Evolutionary conservation across 1,140 invertebrate species (phyloP).

Genomic region (Magallana ariakensis): DNA sequence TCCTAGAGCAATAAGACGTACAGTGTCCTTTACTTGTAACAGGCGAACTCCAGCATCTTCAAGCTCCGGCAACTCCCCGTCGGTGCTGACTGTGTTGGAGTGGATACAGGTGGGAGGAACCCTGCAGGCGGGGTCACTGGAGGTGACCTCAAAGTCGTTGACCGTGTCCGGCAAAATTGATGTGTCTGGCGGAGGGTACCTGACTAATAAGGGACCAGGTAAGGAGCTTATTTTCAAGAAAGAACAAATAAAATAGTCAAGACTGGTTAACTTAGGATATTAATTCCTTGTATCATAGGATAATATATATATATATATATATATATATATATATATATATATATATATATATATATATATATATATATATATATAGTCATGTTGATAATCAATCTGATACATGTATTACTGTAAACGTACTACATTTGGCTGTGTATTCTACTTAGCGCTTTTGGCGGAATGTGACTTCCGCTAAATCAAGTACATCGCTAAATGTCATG

Average conservation of each 20-base stretch:
- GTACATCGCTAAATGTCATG: too few species aligned
- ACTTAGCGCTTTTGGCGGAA: too few species aligned
- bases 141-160: constrained; percentile 55
- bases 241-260: neutral
- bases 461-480: too few species aligned
- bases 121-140: constrained; percentile 62
- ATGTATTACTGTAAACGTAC: too few species aligned
- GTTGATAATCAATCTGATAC: too few species aligned
- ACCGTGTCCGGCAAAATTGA: constrained; percentile 62
- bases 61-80: constrained; percentile 35
- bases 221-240: neutral
- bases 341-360: too few species aligned
- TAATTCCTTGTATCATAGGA: neutral
- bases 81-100: constrained; percentile 5
- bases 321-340: too few species aligned
- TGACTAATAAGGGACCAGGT: constrained; percentile 65
- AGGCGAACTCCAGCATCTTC: constrained; percentile 40
- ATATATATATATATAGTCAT: too few species aligned
- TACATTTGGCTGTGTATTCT: too few species aligned
- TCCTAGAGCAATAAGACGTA: too few species aligned
- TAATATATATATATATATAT: too few species aligned
- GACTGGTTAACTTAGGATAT: neutral
- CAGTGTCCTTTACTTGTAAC: too few species aligned
- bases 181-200: constrained; percentile 62
- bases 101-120: constrained; percentile 58